Percentiles rank a stretch among this genome's conserved stretches.
phyloP scores from a whole-genome alignment of 1,140 invertebrate species.

The Lepeophtheirus salmonis region DNA sequence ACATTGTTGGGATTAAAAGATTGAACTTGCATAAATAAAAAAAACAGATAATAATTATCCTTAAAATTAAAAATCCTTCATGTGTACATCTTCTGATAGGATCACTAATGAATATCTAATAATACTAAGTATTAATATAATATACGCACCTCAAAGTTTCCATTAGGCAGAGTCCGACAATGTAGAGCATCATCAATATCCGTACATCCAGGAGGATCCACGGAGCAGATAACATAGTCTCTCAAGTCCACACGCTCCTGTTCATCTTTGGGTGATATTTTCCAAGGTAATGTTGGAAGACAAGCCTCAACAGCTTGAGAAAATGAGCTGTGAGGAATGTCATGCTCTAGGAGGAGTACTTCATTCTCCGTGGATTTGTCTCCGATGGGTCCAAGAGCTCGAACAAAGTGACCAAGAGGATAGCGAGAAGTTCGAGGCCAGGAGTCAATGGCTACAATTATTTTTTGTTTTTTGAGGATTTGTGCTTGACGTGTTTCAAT shows the following conservation, averaged over 20 bases:
- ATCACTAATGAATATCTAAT: not conserved
- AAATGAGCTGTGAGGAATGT: slow-evolving; percentile 85
- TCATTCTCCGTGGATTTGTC: slow-evolving; percentile 85
- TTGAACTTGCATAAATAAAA: too few relatives aligned
- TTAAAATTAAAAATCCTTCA: not conserved
- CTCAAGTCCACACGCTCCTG: slow-evolving; percentile 59
- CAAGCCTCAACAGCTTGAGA: slow-evolving; percentile 81
- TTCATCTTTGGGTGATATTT: slow-evolving; percentile 59
- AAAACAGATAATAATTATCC: too few relatives aligned
- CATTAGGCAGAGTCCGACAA: slow-evolving; percentile 50
- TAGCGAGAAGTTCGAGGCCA: slow-evolving; percentile 60
- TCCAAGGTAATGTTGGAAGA: slow-evolving; percentile 74
- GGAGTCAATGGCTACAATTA: slow-evolving; percentile 75
- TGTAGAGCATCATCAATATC: slow-evolving; percentile 98
- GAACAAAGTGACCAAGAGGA: slow-evolving; percentile 61
- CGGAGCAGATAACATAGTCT: slow-evolving; percentile 71
- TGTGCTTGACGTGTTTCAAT: slow-evolving; percentile 78
- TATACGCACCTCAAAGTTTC: slow-evolving; percentile 60
- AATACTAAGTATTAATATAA: too few relatives aligned
- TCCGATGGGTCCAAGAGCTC: slow-evolving; percentile 58
- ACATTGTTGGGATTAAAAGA: too few relatives aligned
- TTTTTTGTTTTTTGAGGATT: slow-evolving; percentile 54
- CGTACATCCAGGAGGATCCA: slow-evolving; percentile 95
- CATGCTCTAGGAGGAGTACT: slow-evolving; percentile 78
- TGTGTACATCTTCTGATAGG: not conserved